Evolutionary conservation across 2,888 invertebrate species (phyloP), one percentile per base, ranked within the genome.

Genomic region (Metallyticus violacea): DNA sequence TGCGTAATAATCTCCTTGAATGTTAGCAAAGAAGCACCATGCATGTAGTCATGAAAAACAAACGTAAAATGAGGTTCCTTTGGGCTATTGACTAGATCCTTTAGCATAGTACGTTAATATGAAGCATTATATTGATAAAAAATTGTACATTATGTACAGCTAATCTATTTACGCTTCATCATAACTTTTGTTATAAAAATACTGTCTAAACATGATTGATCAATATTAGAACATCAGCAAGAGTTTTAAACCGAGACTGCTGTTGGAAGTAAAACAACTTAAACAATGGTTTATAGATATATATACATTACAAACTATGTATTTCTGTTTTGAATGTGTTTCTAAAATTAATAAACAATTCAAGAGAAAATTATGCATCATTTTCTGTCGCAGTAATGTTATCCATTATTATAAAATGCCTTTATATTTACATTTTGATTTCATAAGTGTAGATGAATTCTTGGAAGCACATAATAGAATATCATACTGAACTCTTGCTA

Each of bases 81-180:
- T 87, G 85, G 87, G 85, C 87, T 85, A 85, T 79, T 87, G 87
- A 87, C 87, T 87, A 87, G 87, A 87, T 81, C 40, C 25, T 79
- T 81, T 22, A 85, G 81, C 76, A 82, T 26, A 83, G 62, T 62
- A 30, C 40, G n/a, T 80, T 85, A 85, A 76, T 85, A 62, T 62
- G 40, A 62, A 62, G 40, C 40, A 15, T 62, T 62, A 62, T 62
- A 62, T 81, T 80, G 76, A 77, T 85, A 79, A 85, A 85, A 85
- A 85, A 85, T 81, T 85, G 85, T 85, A 85, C 85, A 85, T 30
- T 81, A 85, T 85, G 85, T 85, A 85, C 85, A 85, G 22, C 85
- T 85, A 85, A 85, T 76, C 77, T 77, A 81, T 80, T 80, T 27
- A 80, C 28, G 28, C 26, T 26, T 85, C 76, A 26, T 9, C 76